Percentiles rank a stretch among this genome's conserved stretches.
Evolutionary conservation across 2,113 vertebrate species (phyloP).

Genomic region (Trematocara stigmaticum): DNA sequence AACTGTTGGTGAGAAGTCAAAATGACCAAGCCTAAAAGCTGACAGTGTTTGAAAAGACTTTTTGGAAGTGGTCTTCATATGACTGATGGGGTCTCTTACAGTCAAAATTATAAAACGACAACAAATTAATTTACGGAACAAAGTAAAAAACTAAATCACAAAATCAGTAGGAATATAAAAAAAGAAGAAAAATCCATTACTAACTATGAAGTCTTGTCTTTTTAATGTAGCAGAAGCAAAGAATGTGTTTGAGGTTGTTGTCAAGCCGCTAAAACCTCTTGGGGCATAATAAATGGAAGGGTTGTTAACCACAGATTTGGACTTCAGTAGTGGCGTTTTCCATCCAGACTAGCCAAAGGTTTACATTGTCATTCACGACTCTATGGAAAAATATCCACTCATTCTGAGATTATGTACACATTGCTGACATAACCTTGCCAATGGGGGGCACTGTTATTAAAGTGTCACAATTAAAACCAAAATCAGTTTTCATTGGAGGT

Average conservation of each 20-base stretch:
- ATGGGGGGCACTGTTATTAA: slow-evolving; percentile 33
- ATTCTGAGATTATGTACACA: background rate
- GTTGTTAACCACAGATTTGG: slow-evolving; percentile 1
- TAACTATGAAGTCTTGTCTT: background rate
- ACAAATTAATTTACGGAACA: background rate
- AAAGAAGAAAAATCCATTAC: background rate
- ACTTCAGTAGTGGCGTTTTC: background rate
- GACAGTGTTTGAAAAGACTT: background rate
- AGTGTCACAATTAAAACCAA: background rate
- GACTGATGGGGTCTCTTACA: background rate
- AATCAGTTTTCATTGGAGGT: background rate
- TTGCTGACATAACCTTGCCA: background rate
- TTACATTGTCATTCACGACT: slow-evolving; percentile 6
- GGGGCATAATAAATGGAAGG: background rate
- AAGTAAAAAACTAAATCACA: background rate
- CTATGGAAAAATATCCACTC: background rate
- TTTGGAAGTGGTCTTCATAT: background rate
- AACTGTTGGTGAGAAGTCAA: background rate
- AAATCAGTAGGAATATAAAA: background rate
- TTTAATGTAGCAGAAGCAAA: slow-evolving; percentile 17
- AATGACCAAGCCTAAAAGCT: background rate
- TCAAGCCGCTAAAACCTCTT: background rate
- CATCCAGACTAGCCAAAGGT: background rate
- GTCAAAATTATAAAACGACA: background rate
- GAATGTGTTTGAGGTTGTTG: slow-evolving; percentile 2